Percentiles rank a stretch among this genome's conserved stretches.
Evolutionary conservation across 2,888 invertebrate genomes (phyloP).

Genomic region (Dermolepida albohirtum): DNA sequence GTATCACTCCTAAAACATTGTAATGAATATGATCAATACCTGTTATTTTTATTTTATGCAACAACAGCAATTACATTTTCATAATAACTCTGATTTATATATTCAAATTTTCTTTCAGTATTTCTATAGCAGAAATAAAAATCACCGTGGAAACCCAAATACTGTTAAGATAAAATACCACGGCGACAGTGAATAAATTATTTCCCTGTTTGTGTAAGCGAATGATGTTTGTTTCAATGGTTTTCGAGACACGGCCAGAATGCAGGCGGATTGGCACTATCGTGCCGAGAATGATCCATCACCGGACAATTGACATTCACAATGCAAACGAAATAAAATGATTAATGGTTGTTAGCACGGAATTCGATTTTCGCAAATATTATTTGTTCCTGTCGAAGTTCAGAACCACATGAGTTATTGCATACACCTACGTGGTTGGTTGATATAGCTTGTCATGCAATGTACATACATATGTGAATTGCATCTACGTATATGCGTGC

Average conservation of each 20-base stretch:
- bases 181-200: background rate
- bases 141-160: too few species aligned
- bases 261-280: background rate
- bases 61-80: too few species aligned
- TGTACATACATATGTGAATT: too few species aligned
- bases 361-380: slow-evolving; percentile 12
- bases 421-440: slow-evolving; percentile 12
- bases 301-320: slow-evolving; percentile 18
- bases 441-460: too few species aligned
- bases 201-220: background rate
- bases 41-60: too few species aligned
- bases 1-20: too few species aligned
- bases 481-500: too few species aligned
- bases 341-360: slow-evolving; percentile 24
- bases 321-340: slow-evolving; percentile 24
- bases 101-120: too few species aligned
- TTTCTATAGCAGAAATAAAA: too few species aligned
- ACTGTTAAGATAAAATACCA: background rate
- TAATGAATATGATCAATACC: too few species aligned
- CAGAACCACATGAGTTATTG: slow-evolving; percentile 11
- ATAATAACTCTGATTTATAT: too few species aligned
- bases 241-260: background rate
- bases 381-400: slow-evolving; percentile 24
- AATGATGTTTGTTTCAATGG: background rate
- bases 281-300: slow-evolving; percentile 10